Evolutionary conservation across 1,140 invertebrate genomes (phyloP).

Genomic region (Lepidurus arcticus): DNA sequence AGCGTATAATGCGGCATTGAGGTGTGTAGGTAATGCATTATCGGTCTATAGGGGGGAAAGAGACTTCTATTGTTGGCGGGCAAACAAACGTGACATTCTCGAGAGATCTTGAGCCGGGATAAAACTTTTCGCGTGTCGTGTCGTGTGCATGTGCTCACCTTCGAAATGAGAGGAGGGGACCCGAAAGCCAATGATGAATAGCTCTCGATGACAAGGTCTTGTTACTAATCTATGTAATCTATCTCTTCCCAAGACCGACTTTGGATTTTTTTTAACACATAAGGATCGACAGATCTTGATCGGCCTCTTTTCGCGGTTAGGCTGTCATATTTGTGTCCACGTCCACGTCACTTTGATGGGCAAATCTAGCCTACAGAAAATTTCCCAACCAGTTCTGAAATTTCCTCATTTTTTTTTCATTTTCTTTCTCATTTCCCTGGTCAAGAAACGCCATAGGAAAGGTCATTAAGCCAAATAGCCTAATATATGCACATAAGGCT

Average conservation of each 20-base stretch:
- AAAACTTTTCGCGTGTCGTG: constrained; percentile 1
- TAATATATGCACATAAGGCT: constrained; percentile 9
- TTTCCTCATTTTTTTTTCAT: neutral
- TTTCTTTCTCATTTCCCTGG: neutral
- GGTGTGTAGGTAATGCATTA: constrained; percentile 18
- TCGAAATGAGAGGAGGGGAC: neutral
- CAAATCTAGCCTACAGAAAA: neutral
- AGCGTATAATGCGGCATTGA: constrained; percentile 10
- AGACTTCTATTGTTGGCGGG: neutral
- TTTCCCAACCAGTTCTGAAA: neutral
- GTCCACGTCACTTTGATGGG: neutral
- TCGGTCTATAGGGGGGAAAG: neutral
- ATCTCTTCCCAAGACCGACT: neutral
- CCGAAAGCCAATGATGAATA: constrained; percentile 15
- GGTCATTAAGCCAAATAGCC: neutral
- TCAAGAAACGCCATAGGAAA: neutral
- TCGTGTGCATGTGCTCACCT: neutral
- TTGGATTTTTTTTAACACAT: neutral
- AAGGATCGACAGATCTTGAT: neutral
- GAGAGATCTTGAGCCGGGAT: neutral
- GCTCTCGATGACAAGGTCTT: constrained; percentile 1
- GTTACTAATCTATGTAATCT: constrained; percentile 10
- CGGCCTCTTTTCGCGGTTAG: neutral
- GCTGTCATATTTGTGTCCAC: constrained; percentile 19
- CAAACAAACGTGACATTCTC: constrained; percentile 14